phyloP scores from a whole-genome alignment of 2,113 vertebrate genomes.

The Benitochromis conjunctus region DNA sequence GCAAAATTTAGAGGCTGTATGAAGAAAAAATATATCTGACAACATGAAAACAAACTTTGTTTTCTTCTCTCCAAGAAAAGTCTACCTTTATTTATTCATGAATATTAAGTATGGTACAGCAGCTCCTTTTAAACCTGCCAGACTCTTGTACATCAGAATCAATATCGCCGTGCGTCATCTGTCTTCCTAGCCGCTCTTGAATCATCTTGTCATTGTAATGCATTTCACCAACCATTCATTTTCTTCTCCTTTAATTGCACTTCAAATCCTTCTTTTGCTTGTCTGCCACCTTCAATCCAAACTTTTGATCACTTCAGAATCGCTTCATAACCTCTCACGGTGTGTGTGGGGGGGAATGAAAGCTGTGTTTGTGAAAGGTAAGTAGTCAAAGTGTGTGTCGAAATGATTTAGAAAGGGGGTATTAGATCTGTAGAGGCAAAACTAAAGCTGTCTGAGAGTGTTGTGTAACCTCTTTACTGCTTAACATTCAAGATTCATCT shows the following conservation, averaged over 20 bases:
- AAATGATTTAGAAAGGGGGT: not conserved
- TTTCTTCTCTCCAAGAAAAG: not conserved
- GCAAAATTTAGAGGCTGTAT: not conserved
- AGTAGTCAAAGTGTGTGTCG: not conserved
- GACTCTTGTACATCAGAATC: not conserved
- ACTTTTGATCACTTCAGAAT: conserved; percentile 31
- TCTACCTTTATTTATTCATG: not conserved
- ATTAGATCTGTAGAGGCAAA: not conserved
- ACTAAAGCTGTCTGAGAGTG: not conserved
- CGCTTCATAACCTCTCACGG: conserved; percentile 26
- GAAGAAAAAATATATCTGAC: not conserved
- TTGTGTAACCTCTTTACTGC: not conserved
- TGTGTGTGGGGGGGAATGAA: conserved; percentile 12
- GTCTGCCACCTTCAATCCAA: conserved; percentile 7
- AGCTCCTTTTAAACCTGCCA: conserved; percentile 25
- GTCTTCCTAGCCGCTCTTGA: not conserved
- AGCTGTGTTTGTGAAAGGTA: conserved; percentile 41
- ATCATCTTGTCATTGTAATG: not conserved
- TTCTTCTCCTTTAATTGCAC: not conserved
- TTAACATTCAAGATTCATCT: not conserved
- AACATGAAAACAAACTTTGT: not conserved
- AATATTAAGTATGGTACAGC: not conserved
- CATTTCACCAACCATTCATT: not conserved
- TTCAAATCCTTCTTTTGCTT: not conserved
- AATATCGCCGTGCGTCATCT: not conserved